Percentiles rank a stretch among this genome's conserved stretches.
phyloP scores from a whole-genome alignment of 1,140 invertebrate species.

The Aricia agestis region DNA sequence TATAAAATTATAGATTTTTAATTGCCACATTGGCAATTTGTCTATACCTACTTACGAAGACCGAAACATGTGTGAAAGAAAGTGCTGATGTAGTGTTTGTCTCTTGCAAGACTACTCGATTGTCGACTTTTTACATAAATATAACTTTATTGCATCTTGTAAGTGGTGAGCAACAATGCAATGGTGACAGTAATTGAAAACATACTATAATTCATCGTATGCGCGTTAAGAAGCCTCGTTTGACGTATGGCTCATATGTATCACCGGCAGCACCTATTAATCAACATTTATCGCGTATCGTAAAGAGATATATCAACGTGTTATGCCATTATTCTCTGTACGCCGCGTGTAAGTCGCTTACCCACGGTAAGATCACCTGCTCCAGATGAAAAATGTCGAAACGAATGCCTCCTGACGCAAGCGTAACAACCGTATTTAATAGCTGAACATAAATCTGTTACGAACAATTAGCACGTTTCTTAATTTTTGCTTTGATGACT shows the following conservation, averaged over 20 bases:
- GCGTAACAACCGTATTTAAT: background rate
- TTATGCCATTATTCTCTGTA: conserved; percentile 17
- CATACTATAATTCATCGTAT: background rate
- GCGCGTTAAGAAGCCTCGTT: background rate
- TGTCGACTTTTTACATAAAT: no score
- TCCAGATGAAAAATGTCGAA: background rate
- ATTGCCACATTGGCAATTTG: no score
- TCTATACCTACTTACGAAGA: no score
- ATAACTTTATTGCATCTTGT: background rate
- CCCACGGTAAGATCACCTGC: background rate
- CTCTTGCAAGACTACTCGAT: no score
- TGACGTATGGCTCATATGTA: background rate
- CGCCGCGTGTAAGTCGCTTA: background rate
- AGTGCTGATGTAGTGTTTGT: no score
- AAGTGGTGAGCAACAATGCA: background rate
- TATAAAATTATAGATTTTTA: no score
- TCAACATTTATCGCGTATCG: background rate
- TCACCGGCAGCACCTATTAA: background rate
- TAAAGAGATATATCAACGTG: conserved; percentile 19
- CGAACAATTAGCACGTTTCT: background rate
- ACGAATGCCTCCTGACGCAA: background rate
- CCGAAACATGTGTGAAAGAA: no score
- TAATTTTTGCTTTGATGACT: conserved; percentile 7
- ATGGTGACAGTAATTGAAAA: background rate
- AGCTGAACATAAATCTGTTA: background rate